phyloP scores from a whole-genome alignment of 2,888 invertebrate genomes.

The Acrobasis repandana region DNA sequence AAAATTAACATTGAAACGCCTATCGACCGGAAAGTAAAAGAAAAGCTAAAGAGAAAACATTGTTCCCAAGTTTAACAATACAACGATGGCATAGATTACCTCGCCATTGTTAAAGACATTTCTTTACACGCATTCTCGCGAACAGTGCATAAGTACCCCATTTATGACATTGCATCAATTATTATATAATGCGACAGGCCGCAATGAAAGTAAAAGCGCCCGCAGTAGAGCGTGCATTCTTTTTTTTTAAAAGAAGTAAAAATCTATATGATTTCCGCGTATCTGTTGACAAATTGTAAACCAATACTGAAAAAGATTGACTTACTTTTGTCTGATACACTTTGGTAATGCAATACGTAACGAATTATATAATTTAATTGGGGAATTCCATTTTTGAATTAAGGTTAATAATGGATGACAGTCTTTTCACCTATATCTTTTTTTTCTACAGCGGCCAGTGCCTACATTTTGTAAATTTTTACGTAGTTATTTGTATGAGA shows the following conservation, averaged over 20 bases:
- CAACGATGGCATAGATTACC: slow-evolving; percentile 37
- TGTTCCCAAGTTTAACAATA: slow-evolving; percentile 18
- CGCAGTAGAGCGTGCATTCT: slow-evolving; percentile 54
- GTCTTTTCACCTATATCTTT: not conserved
- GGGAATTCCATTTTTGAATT: not conserved
- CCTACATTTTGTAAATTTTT: too few species aligned
- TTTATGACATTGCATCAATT: slow-evolving; percentile 54
- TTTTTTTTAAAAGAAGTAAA: slow-evolving; percentile 11
- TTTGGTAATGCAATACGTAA: slow-evolving; percentile 9
- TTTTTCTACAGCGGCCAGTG: not conserved
- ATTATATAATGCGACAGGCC: slow-evolving; percentile 62
- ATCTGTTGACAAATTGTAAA: slow-evolving; percentile 37
- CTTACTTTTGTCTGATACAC: not conserved
- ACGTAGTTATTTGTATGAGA: too few species aligned
- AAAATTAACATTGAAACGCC: slow-evolving; percentile 14
- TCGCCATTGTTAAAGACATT: slow-evolving; percentile 41
- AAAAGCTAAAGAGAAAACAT: slow-evolving; percentile 29
- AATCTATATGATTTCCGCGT: slow-evolving; percentile 37
- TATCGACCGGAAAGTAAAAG: slow-evolving; percentile 11
- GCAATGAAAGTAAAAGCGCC: slow-evolving; percentile 68
- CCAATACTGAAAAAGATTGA: not conserved
- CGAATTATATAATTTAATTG: slow-evolving; percentile 6
- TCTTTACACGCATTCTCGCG: slow-evolving; percentile 32
- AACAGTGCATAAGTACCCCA: slow-evolving; percentile 50
- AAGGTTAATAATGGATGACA: not conserved